These are phyloP conservation scores for Caenorhabditis sp. DNA, from an alignment of 2,888 invertebrate species.

Conservation along the genomic window DNA sequence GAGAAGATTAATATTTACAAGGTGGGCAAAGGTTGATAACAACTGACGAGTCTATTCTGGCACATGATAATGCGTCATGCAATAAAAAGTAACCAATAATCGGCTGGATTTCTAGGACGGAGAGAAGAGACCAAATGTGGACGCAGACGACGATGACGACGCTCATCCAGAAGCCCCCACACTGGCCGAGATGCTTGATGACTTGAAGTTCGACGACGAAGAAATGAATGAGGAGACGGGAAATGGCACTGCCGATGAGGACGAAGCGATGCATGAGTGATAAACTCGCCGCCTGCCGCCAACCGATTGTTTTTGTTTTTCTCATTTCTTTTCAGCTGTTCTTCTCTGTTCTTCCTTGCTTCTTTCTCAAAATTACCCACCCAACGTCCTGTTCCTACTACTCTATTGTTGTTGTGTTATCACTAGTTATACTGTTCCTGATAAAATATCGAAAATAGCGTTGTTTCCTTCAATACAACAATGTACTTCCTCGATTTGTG, in stretches of 20 bases:
- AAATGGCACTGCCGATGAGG: conserved; percentile 19
- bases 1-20: conserved; percentile 93
- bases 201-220: conserved; percentile 84
- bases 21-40: conserved; percentile 21
- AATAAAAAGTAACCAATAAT: conserved; percentile 6
- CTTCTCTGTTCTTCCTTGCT: conserved; percentile 5
- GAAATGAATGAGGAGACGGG: conserved; percentile 52
- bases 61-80: not conserved
- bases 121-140: conserved; percentile 51
- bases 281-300: not conserved
- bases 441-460: no score
- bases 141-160: conserved; percentile 82
- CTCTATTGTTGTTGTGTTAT: conserved; percentile 5
- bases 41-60: not conserved
- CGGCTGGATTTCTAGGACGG: conserved; percentile 56
- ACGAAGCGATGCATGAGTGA: conserved; percentile 46
- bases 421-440: not conserved
- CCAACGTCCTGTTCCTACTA: conserved; percentile 3
- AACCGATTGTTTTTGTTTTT: not conserved
- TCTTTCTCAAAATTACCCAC: not conserved
- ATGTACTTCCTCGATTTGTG: not conserved
- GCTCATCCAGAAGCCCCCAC: conserved; percentile 85
- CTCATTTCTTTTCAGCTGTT: not conserved
- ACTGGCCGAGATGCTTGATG: conserved; percentile 93
- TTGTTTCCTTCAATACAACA: not conserved